Evolutionary conservation across 2,113 vertebrate genomes (phyloP).

Genomic region (Leptobrachium leishanense): DNA sequence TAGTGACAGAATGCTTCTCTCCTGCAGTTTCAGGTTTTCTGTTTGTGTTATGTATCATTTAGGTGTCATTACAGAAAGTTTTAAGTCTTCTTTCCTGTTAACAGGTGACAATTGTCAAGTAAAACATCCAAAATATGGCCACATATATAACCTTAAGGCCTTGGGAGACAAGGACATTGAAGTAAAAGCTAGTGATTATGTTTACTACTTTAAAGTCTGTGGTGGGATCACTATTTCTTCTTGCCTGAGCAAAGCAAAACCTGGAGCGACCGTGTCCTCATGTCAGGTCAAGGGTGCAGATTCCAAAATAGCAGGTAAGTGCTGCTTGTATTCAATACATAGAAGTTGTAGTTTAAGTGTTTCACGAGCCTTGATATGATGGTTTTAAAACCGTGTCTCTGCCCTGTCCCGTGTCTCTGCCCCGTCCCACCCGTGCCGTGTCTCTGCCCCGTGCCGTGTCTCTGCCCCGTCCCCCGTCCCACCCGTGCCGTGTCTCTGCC

Average conservation of each 20-base stretch:
- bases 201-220: constrained; percentile 85
- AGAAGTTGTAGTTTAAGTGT: no score
- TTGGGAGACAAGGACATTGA: constrained; percentile 70
- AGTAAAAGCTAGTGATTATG: constrained; percentile 70
- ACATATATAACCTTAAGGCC: constrained; percentile 77
- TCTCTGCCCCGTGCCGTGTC: no score
- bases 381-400: no score
- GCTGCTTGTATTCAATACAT: background rate
- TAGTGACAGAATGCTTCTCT: no score
- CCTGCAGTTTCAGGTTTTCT: no score
- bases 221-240: constrained; percentile 59
- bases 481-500: no score
- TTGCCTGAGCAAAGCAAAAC: constrained; percentile 58
- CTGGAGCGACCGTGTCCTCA: constrained; percentile 62
- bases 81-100: constrained; percentile 17
- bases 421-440: background rate
- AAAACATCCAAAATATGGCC: constrained; percentile 78
- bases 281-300: constrained; percentile 78
- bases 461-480: no score
- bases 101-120: constrained; percentile 84
- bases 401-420: background rate
- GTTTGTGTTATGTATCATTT: no score
- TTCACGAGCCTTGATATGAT: no score
- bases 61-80: no score
- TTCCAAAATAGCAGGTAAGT: constrained; percentile 79